Evolutionary conservation across 2,888 invertebrate species (phyloP).

Genomic region (Cantharis nigra): DNA sequence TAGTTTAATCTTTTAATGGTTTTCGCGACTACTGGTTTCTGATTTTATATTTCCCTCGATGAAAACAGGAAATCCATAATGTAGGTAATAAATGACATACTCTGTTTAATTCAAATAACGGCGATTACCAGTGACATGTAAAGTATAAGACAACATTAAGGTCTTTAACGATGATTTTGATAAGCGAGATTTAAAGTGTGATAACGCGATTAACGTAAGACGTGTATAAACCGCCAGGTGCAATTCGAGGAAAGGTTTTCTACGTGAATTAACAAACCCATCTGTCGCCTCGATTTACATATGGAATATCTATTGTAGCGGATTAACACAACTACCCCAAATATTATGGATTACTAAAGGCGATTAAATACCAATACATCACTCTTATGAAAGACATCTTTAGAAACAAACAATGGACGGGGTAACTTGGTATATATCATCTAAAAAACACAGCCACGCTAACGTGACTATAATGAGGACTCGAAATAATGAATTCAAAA

Average conservation of each 20-base stretch:
- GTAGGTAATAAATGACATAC: constrained; percentile 22
- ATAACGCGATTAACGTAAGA: constrained; percentile 48
- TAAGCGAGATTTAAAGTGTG: constrained; percentile 46
- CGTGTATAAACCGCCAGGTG: constrained; percentile 48
- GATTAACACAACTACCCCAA: constrained; percentile 29
- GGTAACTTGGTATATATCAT: neutral
- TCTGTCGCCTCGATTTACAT: constrained; percentile 36
- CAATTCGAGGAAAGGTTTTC: constrained; percentile 45
- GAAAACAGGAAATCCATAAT: constrained; percentile 21
- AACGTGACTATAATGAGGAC: neutral
- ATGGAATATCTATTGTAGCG: constrained; percentile 29
- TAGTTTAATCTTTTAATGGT: constrained; percentile 49
- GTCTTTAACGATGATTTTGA: constrained; percentile 45
- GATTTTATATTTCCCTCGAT: constrained; percentile 36
- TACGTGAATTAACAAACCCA: constrained; percentile 43
- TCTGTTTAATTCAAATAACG: constrained; percentile 16
- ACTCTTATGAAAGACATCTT: constrained; percentile 4
- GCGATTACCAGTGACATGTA: constrained; percentile 41
- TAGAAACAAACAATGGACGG: neutral
- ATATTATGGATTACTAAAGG: constrained; percentile 14
- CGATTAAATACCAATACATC: constrained; percentile 38
- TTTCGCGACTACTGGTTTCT: constrained; percentile 42
- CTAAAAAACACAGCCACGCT: neutral
- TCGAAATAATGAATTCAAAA: neutral
- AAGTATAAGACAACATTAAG: constrained; percentile 46